Evolutionary conservation across 2,888 invertebrate species (phyloP).

Genomic region (Chrysodeixis includens): DNA sequence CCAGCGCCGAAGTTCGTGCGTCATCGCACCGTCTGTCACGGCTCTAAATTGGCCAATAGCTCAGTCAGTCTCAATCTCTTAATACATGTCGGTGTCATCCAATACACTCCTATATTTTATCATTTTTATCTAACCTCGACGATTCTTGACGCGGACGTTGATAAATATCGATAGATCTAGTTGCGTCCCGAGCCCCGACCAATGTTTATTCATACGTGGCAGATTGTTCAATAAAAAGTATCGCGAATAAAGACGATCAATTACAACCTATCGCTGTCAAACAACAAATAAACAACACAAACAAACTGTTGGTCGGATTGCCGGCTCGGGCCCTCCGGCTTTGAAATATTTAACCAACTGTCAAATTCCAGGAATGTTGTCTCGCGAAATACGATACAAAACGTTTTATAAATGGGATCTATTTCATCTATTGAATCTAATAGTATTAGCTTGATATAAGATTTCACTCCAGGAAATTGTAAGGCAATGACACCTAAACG

Average conservation of each 20-base stretch:
- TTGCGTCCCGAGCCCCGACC: constrained; percentile 11
- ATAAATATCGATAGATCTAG: constrained; percentile 35
- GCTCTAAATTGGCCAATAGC: constrained; percentile 64
- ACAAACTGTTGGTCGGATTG: constrained; percentile 2
- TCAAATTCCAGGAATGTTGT: constrained; percentile 7
- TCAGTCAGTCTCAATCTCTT: constrained; percentile 58
- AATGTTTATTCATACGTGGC: not conserved
- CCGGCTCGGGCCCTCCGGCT: not conserved
- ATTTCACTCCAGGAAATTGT: constrained; percentile 30
- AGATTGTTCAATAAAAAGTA: not conserved
- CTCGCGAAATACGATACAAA: constrained; percentile 2
- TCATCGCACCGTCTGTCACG: constrained; percentile 60
- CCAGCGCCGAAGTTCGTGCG: constrained; percentile 48
- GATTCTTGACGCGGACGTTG: constrained; percentile 23
- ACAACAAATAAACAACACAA: constrained; percentile 3
- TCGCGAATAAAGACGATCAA: not conserved
- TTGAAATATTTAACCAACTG: constrained; percentile 5
- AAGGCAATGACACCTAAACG: constrained; percentile 36
- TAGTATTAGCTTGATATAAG: not conserved
- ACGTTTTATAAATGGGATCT: constrained; percentile 2
- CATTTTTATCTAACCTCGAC: constrained; percentile 37
- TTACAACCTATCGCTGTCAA: not conserved
- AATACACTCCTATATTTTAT: constrained; percentile 44
- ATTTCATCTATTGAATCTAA: not conserved
- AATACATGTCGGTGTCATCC: constrained; percentile 48